Evolutionary conservation across 2,888 invertebrate genomes (phyloP), one percentile per base, ranked within the genome.

Genomic region (Junonia oenone): DNA sequence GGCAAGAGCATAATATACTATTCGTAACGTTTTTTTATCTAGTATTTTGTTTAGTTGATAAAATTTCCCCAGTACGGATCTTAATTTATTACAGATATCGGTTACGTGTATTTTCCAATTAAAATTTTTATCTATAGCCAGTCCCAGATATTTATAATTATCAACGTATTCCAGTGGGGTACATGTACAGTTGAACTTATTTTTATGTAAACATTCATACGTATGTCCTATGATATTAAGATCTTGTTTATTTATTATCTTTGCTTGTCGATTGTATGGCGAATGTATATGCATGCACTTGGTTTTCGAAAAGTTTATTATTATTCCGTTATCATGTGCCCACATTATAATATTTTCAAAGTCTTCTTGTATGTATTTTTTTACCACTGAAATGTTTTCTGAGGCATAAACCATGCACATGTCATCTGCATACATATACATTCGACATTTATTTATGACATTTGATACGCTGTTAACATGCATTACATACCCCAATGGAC

Each of bases 391-490:
- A 14, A 37, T 26, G 26, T 55, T 29, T 29, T 51, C 59, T 2
- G 40, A 51, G 1, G 59, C 45, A 51, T 53, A 56, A 14, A 58
- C 9, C 22, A 61, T n/a, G 17, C 63, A 64, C 55, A 55, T 62
- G 49, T 63, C 63, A 45, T 64, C 64, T 15, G 64, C 63, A 27
- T 63, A 64, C 61, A 64, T 62, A 56, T 46, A 58, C 31, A 52
- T 19, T 29, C 49, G 48, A 45, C 62, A 60, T 6, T 58, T 38
- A 17, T 51, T 15, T 2, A 63, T 31, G 1, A 64, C 59, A 22
- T 63, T 63, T 1, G 43, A 13, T 6, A 64, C 38, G 31, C 51
- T 56, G 17, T 64, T 61, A 0, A 64, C 61, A 38, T 65, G 62
- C 60, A 63, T 58, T 2, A 55, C 43, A 22, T 62, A 64, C 13